Base-by-base conservation (phyloP, 2,113 vertebrate species). In the Gulo gulo region DNA sequence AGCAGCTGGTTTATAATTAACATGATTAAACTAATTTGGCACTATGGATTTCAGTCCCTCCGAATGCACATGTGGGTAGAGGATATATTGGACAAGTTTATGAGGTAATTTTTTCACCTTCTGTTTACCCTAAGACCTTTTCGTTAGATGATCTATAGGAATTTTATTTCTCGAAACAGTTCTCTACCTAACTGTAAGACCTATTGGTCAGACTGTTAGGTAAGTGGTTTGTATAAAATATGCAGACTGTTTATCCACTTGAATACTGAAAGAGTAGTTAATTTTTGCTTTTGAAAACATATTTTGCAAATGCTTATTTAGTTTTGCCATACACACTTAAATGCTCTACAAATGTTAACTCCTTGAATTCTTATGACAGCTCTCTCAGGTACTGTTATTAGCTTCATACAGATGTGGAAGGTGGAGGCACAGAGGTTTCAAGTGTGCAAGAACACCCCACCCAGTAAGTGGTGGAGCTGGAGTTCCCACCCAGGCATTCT, bases 1-100 rank as follows among this genome's bases (percentile, higher is more conserved):
- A 99, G 99, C 65, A 98, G 99, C 97, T 99, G 99, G 99, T 99
- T 98, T 80, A 96, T 99, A 24, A 55, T 99, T 59, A 99, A 99
- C 95, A 96, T 99, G 42, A 88, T 99, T 24, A 99, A 99, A 73
- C 97, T 99, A 92, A 96, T 99, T 31, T 99, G 99, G 99, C 97
- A 88, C 69, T 99, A 99, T 0, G 99, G 99, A 14, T 98, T 99
- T 83, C 99, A 99, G 94, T 98, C 99, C 59, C 96, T 99, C 4
- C 99, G 99, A 14, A 99, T 99, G 99, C 99, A 99, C 96, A 99
- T 99, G 99, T 99, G 99, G 99, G 99, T 99, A 97, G 99, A 99
- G 97, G 98, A 99, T 45, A 0, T 99, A 84, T 76, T 99, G 94
- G 99, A 99, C 98, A 99, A 99, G 94, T 99, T 99, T 94, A 99